These are phyloP conservation scores for Drosophila pruinosa DNA, from an alignment of 1,140 invertebrate species.

Conservation along the genomic window DNA sequence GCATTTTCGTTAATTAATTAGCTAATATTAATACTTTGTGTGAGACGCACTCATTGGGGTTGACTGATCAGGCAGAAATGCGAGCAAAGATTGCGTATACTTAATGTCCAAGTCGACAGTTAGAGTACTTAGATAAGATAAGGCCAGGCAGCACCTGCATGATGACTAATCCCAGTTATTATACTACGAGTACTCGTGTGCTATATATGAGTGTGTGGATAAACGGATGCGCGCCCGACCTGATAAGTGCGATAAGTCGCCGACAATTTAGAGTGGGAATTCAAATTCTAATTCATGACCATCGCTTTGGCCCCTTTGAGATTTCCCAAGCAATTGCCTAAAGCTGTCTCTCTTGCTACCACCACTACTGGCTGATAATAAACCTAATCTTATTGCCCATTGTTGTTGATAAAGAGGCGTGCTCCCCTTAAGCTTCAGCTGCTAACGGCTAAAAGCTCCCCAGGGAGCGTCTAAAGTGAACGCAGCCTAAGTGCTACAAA, in stretches of 20 bases:
- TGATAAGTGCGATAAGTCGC: neutral
- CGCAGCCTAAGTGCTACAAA: conserved; percentile 21
- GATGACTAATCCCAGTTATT: conserved; percentile 32
- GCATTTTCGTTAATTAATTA: conserved; percentile 27
- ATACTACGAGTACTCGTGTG: neutral
- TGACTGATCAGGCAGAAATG: neutral
- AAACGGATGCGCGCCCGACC: neutral
- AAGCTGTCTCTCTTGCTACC: neutral
- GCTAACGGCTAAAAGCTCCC: conserved; percentile 19
- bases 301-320: neutral
- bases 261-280: neutral
- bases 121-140: conserved; percentile 25
- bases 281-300: neutral
- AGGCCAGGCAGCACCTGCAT: conserved; percentile 30
- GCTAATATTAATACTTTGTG: neutral
- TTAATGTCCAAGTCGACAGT: conserved; percentile 14
- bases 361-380: neutral
- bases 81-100: conserved; percentile 18
- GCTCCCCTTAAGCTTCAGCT: neutral
- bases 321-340: neutral
- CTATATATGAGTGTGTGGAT: neutral
- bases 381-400: conserved; percentile 17
- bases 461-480: conserved; percentile 19
- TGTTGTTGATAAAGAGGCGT: conserved; percentile 1
- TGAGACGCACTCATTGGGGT: neutral